Percentiles rank a stretch among this genome's conserved stretches.
These are phyloP conservation scores for Pituophis catenifer DNA, from an alignment of 2,113 vertebrate genomes.

Conservation along the genomic window DNA sequence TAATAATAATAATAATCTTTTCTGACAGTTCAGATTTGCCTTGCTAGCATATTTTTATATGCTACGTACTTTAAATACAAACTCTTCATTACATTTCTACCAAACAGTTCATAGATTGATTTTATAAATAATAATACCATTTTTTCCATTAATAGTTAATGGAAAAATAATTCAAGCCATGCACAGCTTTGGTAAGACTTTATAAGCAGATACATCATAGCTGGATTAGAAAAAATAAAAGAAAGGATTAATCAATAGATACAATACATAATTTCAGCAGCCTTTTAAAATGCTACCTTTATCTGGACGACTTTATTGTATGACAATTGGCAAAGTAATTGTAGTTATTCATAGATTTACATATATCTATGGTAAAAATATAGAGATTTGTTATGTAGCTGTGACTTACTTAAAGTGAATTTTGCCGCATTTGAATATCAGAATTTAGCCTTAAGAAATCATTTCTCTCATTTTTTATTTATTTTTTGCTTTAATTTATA, in stretches of 20 bases:
- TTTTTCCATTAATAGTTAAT: background rate
- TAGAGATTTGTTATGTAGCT: constrained; percentile 40
- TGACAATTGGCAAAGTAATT: constrained; percentile 26
- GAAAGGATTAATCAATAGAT: constrained; percentile 27
- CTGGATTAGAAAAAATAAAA: constrained; percentile 37
- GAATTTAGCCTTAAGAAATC: constrained; percentile 30
- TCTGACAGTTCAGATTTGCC: background rate
- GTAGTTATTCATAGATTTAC: constrained; percentile 45
- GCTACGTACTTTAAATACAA: background rate
- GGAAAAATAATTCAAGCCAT: background rate
- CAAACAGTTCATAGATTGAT: background rate
- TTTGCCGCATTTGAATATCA: constrained; percentile 23
- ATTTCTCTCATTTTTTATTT: background rate
- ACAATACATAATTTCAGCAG: constrained; percentile 3
- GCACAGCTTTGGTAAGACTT: background rate
- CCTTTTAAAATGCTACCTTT: constrained; percentile 27
- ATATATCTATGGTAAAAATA: constrained; percentile 37
- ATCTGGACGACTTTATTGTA: constrained; percentile 20
- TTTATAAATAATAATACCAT: background rate
- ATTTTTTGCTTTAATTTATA: no score
- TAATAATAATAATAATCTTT: background rate
- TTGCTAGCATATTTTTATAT: background rate
- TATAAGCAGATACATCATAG: background rate
- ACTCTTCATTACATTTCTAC: background rate
- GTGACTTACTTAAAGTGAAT: constrained; percentile 32